These are phyloP conservation scores for Anabas testudineus DNA, from an alignment of 2,797 vertebrate genomes.

Conservation along the genomic window DNA sequence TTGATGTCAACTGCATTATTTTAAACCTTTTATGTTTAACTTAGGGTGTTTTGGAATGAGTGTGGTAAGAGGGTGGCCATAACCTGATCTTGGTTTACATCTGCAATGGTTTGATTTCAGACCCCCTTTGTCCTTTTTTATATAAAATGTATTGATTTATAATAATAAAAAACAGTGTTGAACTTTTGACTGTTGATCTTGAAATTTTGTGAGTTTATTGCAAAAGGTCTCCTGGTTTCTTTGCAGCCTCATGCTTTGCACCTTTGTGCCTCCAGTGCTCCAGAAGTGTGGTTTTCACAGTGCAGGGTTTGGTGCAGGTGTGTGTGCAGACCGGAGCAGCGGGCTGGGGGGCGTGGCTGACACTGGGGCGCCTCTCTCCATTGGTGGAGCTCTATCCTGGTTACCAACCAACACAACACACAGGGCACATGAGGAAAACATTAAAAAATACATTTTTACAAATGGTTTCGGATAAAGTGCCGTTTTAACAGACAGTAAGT, in stretches of 20 bases:
- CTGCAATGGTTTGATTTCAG: conserved; percentile 82
- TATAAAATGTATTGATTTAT: conserved; percentile 88
- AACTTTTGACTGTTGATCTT: conserved; percentile 75
- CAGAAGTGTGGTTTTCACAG: neutral
- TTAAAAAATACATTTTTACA: conserved; percentile 26
- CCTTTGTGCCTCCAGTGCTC: neutral
- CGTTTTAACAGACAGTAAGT: conserved; percentile 39
- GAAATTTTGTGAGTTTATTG: conserved; percentile 22
- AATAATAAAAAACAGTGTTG: conserved; percentile 87
- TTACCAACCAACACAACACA: conserved; percentile 76
- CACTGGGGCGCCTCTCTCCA: conserved; percentile 30
- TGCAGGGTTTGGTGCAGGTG: conserved; percentile 12
- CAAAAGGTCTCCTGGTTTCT: neutral
- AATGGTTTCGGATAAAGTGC: conserved; percentile 16
- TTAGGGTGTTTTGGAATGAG: conserved; percentile 53
- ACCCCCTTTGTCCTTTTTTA: conserved; percentile 74
- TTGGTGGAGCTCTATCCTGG: conserved; percentile 78
- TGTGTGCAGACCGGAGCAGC: conserved; percentile 22
- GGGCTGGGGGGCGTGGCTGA: conserved; percentile 57
- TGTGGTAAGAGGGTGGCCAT: conserved; percentile 65
- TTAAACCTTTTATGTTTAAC: conserved; percentile 55
- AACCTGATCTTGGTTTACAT: conserved; percentile 79
- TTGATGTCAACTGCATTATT: conserved; percentile 70
- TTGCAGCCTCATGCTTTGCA: neutral
- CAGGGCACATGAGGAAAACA: conserved; percentile 66